Evolutionary conservation across 2,797 vertebrate genomes (phyloP).

Genomic region (Luscinia megarhynchos): DNA sequence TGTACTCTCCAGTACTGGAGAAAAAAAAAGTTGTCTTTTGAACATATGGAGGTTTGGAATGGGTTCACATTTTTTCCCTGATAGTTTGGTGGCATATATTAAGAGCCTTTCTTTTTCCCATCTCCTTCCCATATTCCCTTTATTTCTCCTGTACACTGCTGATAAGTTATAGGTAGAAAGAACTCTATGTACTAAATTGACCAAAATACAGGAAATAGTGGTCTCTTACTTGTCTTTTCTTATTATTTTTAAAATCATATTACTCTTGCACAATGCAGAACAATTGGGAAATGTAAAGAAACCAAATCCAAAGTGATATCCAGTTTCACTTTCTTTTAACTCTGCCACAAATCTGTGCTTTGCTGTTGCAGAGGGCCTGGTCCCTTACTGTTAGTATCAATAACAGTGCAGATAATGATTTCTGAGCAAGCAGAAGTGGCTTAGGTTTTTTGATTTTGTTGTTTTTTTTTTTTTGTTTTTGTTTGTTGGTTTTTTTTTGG

Average conservation of each 20-base stretch:
- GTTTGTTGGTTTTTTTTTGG: too few species aligned
- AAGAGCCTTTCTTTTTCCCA: not conserved
- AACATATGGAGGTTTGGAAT: not conserved
- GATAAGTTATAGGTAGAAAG: not conserved
- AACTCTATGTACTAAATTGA: not conserved
- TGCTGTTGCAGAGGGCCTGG: not conserved
- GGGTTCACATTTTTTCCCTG: not conserved
- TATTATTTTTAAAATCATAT: not conserved
- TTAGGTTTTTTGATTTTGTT: not conserved
- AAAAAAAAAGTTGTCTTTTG: not conserved
- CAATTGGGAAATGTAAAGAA: not conserved
- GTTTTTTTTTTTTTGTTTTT: too few species aligned
- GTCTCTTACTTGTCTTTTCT: not conserved
- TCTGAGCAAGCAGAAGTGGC: not conserved
- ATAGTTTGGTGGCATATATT: conserved; percentile 13
- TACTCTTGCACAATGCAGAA: not conserved
- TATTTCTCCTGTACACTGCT: not conserved
- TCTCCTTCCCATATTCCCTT: not conserved
- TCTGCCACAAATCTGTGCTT: not conserved
- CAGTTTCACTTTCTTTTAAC: not conserved
- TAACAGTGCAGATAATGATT: not conserved
- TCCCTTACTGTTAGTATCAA: not conserved
- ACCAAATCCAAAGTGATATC: not conserved
- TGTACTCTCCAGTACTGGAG: not conserved
- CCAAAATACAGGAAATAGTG: not conserved